Percentiles rank a stretch among this genome's conserved stretches.
phyloP scores from a whole-genome alignment of 2,113 vertebrate genomes.

The Oophaga pumilio region DNA sequence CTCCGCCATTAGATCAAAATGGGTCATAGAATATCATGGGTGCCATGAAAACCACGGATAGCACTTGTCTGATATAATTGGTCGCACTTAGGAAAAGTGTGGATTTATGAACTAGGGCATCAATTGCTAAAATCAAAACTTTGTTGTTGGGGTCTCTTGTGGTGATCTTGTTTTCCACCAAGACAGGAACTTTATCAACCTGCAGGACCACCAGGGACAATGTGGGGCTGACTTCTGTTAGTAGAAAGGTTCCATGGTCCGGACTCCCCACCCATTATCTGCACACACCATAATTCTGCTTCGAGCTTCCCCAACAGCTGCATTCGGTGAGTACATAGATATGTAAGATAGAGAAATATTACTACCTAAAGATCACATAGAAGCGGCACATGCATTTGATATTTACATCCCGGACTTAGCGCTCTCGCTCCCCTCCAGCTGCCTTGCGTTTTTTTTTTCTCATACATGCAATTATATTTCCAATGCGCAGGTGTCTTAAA shows the following conservation, averaged over 20 bases:
- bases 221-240: background rate
- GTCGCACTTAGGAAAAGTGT: no score
- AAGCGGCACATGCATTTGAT: slow-evolving; percentile 1
- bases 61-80: no score
- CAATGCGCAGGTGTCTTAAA: slow-evolving; percentile 44
- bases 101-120: no score
- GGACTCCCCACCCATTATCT: no score
- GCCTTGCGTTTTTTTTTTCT: background rate
- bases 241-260: background rate
- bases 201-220: background rate
- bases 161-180: background rate
- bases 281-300: background rate
- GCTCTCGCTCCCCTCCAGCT: background rate
- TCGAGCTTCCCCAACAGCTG: background rate
- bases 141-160: no score
- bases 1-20: no score
- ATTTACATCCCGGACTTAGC: background rate
- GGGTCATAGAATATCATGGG: no score
- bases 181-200: background rate
- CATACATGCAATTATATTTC: background rate
- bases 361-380: slow-evolving; percentile 23
- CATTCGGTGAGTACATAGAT: background rate
- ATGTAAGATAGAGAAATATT: background rate
- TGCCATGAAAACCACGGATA: no score
- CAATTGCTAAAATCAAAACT: no score